A percentile compares a stretch with the other conserved stretches of the same genome.
These are phyloP conservation scores for Pollachius pollachius DNA, from an alignment of 2,113 vertebrate genomes.

Conservation along the genomic window DNA sequence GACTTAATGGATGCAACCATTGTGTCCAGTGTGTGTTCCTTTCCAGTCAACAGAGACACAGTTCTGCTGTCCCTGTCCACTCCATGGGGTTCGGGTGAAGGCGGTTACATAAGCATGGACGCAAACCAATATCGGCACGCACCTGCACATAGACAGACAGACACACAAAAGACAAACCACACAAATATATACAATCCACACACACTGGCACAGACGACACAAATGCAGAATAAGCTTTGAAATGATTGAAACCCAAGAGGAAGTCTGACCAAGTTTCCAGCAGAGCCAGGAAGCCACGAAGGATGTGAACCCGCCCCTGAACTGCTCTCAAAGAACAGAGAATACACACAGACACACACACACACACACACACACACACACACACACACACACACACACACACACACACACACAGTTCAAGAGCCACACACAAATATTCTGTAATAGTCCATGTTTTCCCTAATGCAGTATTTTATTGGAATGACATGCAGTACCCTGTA, in stretches of 20 bases:
- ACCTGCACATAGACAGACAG: too few species aligned
- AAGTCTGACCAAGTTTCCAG: slow-evolving; percentile 60
- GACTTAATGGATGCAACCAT: too few species aligned
- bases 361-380: slow-evolving; percentile 1
- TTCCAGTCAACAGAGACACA: too few species aligned
- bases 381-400: slow-evolving; percentile 3
- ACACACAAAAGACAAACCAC: neutral
- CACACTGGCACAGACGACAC: neutral
- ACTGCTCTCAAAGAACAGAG: slow-evolving; percentile 54
- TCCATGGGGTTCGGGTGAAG: too few species aligned
- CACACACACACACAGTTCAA: neutral
- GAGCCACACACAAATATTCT: neutral
- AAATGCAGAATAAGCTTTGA: neutral
- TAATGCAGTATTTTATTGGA: neutral
- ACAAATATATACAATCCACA: neutral
- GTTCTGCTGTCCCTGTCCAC: too few species aligned
- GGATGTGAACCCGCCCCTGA: slow-evolving; percentile 68
- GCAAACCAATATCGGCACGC: too few species aligned
- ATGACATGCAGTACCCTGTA: neutral
- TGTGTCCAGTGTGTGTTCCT: too few species aligned
- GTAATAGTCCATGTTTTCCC: neutral
- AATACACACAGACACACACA: neutral
- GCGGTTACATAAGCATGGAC: too few species aligned
- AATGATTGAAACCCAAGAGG: slow-evolving; percentile 49
- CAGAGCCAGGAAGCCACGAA: slow-evolving; percentile 61